phyloP scores from a whole-genome alignment of 2,797 vertebrate species.

The Lepilemur ruficaudatus region DNA sequence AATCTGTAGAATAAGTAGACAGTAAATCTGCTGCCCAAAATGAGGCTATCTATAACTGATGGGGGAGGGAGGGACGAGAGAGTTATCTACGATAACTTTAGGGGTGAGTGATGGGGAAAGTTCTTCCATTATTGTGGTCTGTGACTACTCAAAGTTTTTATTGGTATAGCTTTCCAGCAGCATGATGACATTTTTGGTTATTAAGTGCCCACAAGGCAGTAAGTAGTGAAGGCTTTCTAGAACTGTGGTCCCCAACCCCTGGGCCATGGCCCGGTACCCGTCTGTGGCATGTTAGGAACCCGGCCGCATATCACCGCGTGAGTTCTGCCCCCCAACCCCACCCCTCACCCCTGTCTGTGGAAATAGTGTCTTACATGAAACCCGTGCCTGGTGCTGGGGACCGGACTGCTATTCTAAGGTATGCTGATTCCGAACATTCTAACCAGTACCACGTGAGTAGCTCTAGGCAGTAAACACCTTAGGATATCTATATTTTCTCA shows the following conservation, averaged over 20 bases:
- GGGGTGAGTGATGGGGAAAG: neutral
- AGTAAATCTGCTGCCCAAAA: neutral
- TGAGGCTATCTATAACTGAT: neutral
- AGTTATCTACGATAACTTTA: neutral
- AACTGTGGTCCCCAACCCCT: too few species aligned
- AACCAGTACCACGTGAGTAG: neutral
- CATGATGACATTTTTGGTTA: neutral
- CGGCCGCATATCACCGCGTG: too few species aligned
- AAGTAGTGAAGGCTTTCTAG: neutral
- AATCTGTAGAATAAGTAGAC: neutral
- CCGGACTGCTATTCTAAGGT: neutral
- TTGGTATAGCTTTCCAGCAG: neutral
- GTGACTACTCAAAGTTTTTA: neutral
- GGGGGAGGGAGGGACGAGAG: neutral
- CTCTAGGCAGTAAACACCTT: neutral
- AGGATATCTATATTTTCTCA: neutral
- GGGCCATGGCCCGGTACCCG: too few species aligned
- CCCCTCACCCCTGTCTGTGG: too few species aligned
- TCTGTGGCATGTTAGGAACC: too few species aligned
- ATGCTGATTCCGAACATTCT: neutral
- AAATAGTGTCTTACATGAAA: too few species aligned
- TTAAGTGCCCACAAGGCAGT: neutral
- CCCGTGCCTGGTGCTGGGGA: too few species aligned
- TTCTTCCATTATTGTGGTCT: neutral
- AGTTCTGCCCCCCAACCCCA: too few species aligned